Evolutionary conservation across 2,113 vertebrate species (phyloP).

Genomic region (Neodon shergylaensis): DNA sequence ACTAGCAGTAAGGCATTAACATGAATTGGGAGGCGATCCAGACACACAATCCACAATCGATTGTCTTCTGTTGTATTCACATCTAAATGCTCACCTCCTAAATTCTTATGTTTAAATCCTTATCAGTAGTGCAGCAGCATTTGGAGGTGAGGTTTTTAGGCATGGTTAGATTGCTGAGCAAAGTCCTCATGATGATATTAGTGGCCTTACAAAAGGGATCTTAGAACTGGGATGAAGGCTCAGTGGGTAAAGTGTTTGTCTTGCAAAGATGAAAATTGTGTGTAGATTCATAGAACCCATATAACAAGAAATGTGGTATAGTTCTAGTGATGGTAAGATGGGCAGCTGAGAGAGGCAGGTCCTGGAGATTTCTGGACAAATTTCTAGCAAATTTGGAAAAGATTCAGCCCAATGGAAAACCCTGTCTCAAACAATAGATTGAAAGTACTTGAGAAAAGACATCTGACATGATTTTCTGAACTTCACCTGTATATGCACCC

Average conservation of each 20-base stretch:
- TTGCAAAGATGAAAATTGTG: not conserved
- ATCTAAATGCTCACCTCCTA: not conserved
- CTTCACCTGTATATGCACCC: not conserved
- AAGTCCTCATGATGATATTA: too few relatives aligned
- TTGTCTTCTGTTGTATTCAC: not conserved
- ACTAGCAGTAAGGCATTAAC: not conserved
- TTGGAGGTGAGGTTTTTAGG: not conserved
- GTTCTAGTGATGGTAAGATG: not conserved
- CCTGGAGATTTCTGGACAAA: not conserved
- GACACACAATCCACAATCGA: not conserved
- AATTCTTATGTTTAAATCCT: not conserved
- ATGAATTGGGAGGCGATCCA: not conserved
- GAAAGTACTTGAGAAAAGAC: not conserved
- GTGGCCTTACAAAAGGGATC: not conserved
- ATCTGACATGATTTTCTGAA: not conserved
- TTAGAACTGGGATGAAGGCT: not conserved
- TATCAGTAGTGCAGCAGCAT: not conserved
- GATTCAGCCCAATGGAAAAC: not conserved
- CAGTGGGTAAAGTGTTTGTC: not conserved
- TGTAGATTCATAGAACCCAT: not conserved
- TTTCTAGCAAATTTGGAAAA: not conserved
- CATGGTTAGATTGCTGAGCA: too few relatives aligned
- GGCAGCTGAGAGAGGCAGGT: not conserved
- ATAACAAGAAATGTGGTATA: not conserved
- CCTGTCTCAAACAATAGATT: not conserved